phyloP scores from a whole-genome alignment of 30 jellyfish, hydroid and myxozoan genomes.

The Pelagia noctiluca region DNA sequence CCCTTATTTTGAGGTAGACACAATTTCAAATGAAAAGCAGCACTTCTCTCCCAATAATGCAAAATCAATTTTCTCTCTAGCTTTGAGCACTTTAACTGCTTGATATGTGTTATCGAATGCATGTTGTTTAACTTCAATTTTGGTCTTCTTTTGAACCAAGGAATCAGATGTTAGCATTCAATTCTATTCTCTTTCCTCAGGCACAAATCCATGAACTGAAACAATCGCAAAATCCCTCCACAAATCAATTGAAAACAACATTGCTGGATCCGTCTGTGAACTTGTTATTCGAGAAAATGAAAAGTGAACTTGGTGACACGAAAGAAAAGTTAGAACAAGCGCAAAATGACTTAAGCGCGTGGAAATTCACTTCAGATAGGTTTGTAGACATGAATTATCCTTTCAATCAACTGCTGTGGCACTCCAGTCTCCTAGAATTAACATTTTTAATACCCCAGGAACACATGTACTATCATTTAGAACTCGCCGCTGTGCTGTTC shows the following conservation, averaged over 20 bases:
- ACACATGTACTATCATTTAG: not conserved
- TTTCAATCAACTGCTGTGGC: conserved; percentile 64
- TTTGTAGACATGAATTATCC: conserved; percentile 67
- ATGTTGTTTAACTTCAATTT: too few species aligned
- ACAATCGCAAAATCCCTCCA: conserved; percentile 96
- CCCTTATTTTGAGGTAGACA: too few species aligned
- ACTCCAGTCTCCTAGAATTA: conserved; percentile 32
- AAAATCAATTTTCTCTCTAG: too few species aligned
- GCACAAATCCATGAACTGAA: conserved; percentile 93
- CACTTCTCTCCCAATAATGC: too few species aligned
- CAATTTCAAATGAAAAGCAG: too few species aligned
- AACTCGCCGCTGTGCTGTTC: not conserved
- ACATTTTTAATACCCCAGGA: conserved; percentile 4
- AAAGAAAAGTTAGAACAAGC: conserved; percentile 99
- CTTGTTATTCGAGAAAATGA: conserved; percentile 96
- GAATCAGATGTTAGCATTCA: too few species aligned
- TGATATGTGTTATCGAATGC: too few species aligned
- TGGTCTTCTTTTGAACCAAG: too few species aligned
- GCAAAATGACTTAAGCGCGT: conserved; percentile 97
- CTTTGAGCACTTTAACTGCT: too few species aligned
- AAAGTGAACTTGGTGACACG: conserved; percentile 94
- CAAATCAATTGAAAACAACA: conserved; percentile 88
- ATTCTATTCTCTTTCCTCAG: too few species aligned
- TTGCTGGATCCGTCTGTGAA: conserved; percentile 98
- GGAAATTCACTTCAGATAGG: conserved; percentile 99